Percentiles rank a stretch among this genome's conserved stretches.
These are phyloP conservation scores for Montifringilla adamsi DNA, from an alignment of 2,113 vertebrate species.

Conservation along the genomic window DNA sequence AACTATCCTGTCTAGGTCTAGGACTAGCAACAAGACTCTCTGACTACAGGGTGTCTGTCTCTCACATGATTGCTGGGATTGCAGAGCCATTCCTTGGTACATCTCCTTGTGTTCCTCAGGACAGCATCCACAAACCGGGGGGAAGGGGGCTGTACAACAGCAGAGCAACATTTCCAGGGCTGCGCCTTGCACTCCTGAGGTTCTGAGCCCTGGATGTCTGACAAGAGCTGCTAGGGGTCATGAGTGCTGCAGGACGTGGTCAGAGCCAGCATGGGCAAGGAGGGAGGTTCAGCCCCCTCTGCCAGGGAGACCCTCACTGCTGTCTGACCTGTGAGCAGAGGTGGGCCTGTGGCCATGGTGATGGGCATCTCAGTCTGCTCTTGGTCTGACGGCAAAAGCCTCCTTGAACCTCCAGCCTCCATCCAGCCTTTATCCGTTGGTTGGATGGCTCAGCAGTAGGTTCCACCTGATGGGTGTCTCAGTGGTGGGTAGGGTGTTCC, in stretches of 20 bases:
- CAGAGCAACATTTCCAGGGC: neutral
- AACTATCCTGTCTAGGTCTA: neutral
- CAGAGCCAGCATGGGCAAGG: neutral
- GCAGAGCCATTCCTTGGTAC: neutral
- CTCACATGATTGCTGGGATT: neutral
- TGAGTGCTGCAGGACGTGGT: neutral
- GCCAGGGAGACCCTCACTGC: neutral
- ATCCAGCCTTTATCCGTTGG: rapidly evolving
- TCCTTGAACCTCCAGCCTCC: neutral
- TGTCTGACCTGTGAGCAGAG: neutral
- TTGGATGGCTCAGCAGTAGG: rapidly evolving
- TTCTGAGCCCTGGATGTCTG: neutral
- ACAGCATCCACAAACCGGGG: neutral
- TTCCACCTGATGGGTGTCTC: neutral
- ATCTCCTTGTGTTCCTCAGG: neutral
- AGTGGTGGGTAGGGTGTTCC: rapidly evolving
- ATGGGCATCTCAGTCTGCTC: neutral
- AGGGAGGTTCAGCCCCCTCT: neutral
- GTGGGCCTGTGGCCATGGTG: neutral
- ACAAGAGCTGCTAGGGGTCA: neutral
- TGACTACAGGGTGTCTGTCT: neutral
- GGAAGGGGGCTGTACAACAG: neutral
- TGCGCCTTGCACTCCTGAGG: neutral
- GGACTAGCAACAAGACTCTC: neutral
- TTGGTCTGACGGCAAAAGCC: neutral